These are phyloP conservation scores for Maccullochella peelii DNA, from an alignment of 2,113 vertebrate species.

Conservation along the genomic window DNA sequence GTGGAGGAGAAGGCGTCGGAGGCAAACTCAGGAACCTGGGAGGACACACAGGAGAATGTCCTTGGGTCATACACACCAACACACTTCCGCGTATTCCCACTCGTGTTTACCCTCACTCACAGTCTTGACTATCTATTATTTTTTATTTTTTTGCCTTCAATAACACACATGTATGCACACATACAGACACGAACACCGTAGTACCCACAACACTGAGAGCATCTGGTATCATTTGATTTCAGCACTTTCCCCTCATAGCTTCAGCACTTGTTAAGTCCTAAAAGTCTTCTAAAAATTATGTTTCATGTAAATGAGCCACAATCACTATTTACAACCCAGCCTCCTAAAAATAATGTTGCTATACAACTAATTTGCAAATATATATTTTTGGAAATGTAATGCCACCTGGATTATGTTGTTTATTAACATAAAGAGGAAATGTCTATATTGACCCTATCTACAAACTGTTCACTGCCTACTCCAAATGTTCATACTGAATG, in stretches of 20 bases:
- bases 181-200: constrained; percentile 16
- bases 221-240: constrained; percentile 55
- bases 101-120: constrained; percentile 34
- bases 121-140: constrained; percentile 1
- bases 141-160: constrained; percentile 16
- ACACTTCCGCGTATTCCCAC: constrained; percentile 51
- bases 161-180: constrained; percentile 36
- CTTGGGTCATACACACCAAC: constrained; percentile 66
- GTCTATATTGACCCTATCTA: background rate
- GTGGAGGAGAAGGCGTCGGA: constrained; percentile 37
- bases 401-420: background rate
- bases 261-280: background rate
- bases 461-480: background rate
- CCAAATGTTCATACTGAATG: background rate
- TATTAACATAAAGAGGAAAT: background rate
- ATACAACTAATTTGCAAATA: background rate
- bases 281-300: too few species aligned
- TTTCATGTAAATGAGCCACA: background rate
- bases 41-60: constrained; percentile 54
- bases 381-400: background rate
- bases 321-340: background rate
- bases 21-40: constrained; percentile 51
- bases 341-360: background rate
- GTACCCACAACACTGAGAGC: background rate
- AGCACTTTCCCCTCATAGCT: background rate